Evolutionary conservation across 2,888 invertebrate species (phyloP).

Genomic region (Tetanocera ferruginea): DNA sequence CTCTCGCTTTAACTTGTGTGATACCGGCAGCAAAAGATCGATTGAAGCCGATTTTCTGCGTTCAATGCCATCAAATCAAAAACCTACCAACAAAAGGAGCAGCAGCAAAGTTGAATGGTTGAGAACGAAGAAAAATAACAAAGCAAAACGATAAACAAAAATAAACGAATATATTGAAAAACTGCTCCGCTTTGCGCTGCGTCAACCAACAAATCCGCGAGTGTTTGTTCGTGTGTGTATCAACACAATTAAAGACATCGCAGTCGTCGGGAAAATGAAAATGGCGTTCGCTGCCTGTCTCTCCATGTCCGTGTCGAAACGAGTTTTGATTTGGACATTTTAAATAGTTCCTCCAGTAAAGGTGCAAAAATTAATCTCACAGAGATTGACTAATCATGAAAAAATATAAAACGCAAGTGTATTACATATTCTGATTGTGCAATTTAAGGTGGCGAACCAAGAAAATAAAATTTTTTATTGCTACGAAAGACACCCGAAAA

Average conservation of each 20-base stretch:
- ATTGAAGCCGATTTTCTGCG: slow-evolving; percentile 27
- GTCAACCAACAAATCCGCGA: slow-evolving; percentile 15
- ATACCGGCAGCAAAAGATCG: neutral
- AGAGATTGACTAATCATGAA: neutral
- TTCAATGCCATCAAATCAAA: slow-evolving; percentile 39
- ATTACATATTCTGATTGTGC: slow-evolving; percentile 6
- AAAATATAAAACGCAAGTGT: neutral
- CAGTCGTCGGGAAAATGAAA: slow-evolving; percentile 48
- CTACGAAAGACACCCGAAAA: neutral
- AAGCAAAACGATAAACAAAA: slow-evolving; percentile 31
- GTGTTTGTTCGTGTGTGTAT: slow-evolving; percentile 38
- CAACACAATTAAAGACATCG: slow-evolving; percentile 38
- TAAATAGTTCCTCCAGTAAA: neutral
- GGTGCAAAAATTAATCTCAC: neutral
- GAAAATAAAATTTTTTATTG: neutral
- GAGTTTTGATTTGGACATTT: slow-evolving; percentile 21
- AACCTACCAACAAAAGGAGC: slow-evolving; percentile 22
- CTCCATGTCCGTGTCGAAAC: slow-evolving; percentile 42
- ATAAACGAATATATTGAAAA: slow-evolving; percentile 12
- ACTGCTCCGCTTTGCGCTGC: slow-evolving; percentile 1
- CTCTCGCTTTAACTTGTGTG: neutral
- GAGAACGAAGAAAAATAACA: slow-evolving; percentile 18
- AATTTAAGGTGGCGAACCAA: neutral
- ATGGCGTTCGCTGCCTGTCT: slow-evolving; percentile 49
- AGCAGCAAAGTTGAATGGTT: slow-evolving; percentile 17